These are phyloP conservation scores for Deilephila elpenor DNA, from an alignment of 2,888 invertebrate genomes.

Conservation along the genomic window DNA sequence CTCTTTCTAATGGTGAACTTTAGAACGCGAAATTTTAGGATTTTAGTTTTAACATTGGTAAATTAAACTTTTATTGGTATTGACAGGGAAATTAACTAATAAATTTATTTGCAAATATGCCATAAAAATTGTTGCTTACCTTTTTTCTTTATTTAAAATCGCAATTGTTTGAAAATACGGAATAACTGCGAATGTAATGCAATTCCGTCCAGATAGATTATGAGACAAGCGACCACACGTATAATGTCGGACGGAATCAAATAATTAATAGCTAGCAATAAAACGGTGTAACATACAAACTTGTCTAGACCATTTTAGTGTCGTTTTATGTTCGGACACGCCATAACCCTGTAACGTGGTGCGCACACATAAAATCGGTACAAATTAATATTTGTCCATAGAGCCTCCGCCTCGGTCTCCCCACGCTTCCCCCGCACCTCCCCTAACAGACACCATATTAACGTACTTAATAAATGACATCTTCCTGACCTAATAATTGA, in stretches of 20 bases:
- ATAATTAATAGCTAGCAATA: slow-evolving; percentile 18
- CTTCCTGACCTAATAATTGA: not conserved
- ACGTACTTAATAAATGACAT: not conserved
- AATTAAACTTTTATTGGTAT: no score
- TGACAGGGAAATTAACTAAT: no score
- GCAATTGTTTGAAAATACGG: not conserved
- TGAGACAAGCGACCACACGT: not conserved
- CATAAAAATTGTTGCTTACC: no score
- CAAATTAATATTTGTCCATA: slow-evolving; percentile 42
- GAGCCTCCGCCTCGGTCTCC: not conserved
- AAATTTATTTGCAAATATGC: no score
- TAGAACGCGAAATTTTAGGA: not conserved
- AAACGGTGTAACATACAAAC: slow-evolving; percentile 7
- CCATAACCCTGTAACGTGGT: slow-evolving; percentile 26
- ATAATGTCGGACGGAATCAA: not conserved
- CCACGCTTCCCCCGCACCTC: not conserved
- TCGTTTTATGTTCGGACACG: slow-evolving; percentile 23
- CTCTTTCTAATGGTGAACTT: not conserved
- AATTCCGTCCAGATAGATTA: no score
- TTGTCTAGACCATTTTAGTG: slow-evolving; percentile 10
- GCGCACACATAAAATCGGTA: slow-evolving; percentile 40
- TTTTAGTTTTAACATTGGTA: no score
- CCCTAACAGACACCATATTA: not conserved
- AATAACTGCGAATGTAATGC: no score
- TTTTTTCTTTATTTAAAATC: not conserved